These are phyloP conservation scores for Formica aserva DNA, from an alignment of 2,888 invertebrate species.

Conservation along the genomic window DNA sequence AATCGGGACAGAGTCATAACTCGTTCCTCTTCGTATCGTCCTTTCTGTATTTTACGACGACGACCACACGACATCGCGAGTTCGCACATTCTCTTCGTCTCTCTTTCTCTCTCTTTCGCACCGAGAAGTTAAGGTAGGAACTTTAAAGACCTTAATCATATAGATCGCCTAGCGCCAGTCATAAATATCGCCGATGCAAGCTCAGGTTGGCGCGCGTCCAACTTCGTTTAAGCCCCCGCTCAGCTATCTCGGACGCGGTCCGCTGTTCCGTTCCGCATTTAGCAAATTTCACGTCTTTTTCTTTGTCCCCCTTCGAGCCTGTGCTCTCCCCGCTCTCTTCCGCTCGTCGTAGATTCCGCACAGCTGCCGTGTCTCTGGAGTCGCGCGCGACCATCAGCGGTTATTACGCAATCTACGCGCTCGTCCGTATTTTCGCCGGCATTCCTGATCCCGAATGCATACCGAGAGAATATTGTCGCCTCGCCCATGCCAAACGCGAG, in stretches of 20 bases:
- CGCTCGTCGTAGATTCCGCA: constrained; percentile 37
- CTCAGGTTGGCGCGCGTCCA: constrained; percentile 78
- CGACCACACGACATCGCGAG: constrained; percentile 20
- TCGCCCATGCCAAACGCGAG: constrained; percentile 40
- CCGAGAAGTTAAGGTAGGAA: constrained; percentile 57
- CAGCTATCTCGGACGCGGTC: constrained; percentile 54
- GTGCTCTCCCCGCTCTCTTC: constrained; percentile 44
- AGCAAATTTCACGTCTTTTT: constrained; percentile 61
- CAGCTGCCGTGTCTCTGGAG: constrained; percentile 22
- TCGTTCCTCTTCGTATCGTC: constrained; percentile 50
- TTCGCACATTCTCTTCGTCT: constrained; percentile 29
- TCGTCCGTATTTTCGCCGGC: constrained; percentile 54
- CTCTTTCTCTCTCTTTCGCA: constrained; percentile 8
- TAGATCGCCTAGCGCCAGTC: constrained; percentile 78
- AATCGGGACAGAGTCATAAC: constrained; percentile 70
- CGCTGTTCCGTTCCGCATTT: constrained; percentile 71
- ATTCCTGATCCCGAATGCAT: constrained; percentile 8
- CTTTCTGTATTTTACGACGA: constrained; percentile 33
- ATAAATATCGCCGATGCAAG: constrained; percentile 79
- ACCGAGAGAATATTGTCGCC: constrained; percentile 28
- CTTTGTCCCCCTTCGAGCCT: not conserved
- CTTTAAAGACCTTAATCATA: constrained; percentile 79
- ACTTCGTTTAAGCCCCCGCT: constrained; percentile 77
- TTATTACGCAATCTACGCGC: constrained; percentile 60
- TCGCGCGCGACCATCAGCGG: constrained; percentile 30